Conservation (phyloP, 2,888 invertebrate species). For the Dinocampus coccinellae region DNA sequence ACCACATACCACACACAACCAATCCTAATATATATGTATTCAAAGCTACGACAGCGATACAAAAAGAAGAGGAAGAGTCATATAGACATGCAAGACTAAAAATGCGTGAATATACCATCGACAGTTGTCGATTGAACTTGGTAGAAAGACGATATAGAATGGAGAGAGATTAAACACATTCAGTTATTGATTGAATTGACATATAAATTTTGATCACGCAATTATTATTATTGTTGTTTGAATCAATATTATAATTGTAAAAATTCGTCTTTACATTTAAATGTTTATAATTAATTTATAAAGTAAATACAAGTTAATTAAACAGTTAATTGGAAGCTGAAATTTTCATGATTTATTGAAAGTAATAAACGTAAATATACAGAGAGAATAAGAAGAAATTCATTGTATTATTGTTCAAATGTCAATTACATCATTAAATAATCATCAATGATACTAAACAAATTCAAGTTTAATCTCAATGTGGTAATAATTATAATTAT, state of each 20-base stretch:
- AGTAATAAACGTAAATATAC: background rate
- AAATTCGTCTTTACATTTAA: too few species aligned
- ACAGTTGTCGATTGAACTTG: slow-evolving; percentile 19
- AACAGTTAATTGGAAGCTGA: background rate
- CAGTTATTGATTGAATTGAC: too few species aligned
- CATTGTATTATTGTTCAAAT: background rate
- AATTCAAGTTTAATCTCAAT: background rate
- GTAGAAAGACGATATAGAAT: background rate
- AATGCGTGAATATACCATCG: background rate
- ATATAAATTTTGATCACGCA: too few species aligned
- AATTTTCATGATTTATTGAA: background rate
- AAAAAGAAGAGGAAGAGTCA: background rate
- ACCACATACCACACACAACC: background rate
- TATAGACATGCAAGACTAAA: background rate
- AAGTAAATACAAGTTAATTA: too few species aligned
- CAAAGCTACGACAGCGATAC: background rate
- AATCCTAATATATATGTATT: background rate
- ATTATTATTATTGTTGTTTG: too few species aligned
- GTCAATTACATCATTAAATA: background rate
- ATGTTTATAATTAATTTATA: too few species aligned
- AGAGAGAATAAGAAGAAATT: background rate
- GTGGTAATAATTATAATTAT: background rate
- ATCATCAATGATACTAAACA: background rate
- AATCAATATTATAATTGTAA: too few species aligned
- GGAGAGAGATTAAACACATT: too few species aligned